Evolutionary conservation across 1,140 invertebrate species (phyloP).

Genomic region (Trachelipus rathkii): DNA sequence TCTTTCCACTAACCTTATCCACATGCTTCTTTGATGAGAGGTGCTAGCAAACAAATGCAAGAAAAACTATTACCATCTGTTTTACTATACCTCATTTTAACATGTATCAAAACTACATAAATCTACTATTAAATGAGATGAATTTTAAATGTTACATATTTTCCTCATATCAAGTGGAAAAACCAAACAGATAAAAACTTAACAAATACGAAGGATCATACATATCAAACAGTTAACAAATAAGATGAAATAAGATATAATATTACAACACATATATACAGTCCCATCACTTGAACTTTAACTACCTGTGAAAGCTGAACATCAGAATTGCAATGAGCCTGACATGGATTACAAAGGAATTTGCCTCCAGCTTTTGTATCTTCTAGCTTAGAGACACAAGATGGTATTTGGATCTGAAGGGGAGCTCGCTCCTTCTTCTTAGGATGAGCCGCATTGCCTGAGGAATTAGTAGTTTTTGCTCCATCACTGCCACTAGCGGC

Average conservation of each 20-base stretch:
- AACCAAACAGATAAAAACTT: too few relatives aligned
- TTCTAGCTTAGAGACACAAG: background rate
- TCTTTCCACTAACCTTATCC: slow-evolving; percentile 1
- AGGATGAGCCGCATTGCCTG: background rate
- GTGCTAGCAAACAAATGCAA: background rate
- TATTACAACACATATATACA: too few relatives aligned
- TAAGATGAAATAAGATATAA: too few relatives aligned
- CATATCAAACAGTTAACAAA: too few relatives aligned
- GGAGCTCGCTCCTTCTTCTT: background rate
- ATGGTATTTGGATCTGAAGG: background rate
- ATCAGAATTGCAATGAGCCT: slow-evolving; percentile 43
- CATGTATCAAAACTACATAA: too few relatives aligned
- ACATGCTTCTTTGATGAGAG: slow-evolving; percentile 3
- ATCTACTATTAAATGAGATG: too few relatives aligned
- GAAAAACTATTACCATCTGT: too few relatives aligned
- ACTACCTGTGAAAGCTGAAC: slow-evolving; percentile 40
- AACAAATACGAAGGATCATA: too few relatives aligned
- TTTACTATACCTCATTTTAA: too few relatives aligned
- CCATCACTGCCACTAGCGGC: background rate
- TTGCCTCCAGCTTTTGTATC: slow-evolving; percentile 42
- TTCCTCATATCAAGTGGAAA: too few relatives aligned
- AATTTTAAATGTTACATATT: too few relatives aligned
- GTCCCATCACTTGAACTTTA: too few relatives aligned
- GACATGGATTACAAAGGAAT: slow-evolving; percentile 43
- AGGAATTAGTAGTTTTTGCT: background rate